Base-by-base conservation (phyloP, 1,140 invertebrate genomes). In the Cydia fagiglandana region DNA sequence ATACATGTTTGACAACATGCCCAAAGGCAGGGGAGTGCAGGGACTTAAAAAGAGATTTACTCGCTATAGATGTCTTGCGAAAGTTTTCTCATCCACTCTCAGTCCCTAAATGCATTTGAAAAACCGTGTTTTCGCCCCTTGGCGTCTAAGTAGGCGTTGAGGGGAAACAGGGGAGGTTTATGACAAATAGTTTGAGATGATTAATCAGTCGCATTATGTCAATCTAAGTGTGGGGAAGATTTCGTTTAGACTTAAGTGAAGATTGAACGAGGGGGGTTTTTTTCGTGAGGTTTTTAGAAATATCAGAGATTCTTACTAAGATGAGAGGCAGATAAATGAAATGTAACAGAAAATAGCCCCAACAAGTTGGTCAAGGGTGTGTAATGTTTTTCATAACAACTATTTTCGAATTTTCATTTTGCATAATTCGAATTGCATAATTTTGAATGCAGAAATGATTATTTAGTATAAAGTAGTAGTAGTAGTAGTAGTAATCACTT, bases 151-250 rank as follows among this genome's bases (percentile, higher is more conserved):
- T 61, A 61, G 5, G 50, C 50, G 50, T n/a, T 24, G 4, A 38
- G 66, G 38, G 66, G 6, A 45, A 7, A 70, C 17, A 34, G 30
- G 24, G 64, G 66, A 17, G 3, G 12, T 34, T 68, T 70, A 38
- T 70, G 66, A 70, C 66, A 70, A 70, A 70, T 70, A 70, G 66
- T 68, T 70, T 15, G 30, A 9, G n/a, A 41, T n/a, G 66, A 70
- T 70, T 70, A 70, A 17, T 34, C n/a, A 41, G 66, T 41, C n/a
- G 34, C 9, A 45, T 70, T 70, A 70, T 70, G 66, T 70, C 64
- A 34, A 68, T 68, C 30, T 68, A 68, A 64, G 28, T 66, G 28
- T 38, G 34, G 66, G 30, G 66, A 70, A 70, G 66, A 61, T 61
- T 24, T 61, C 56, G 56, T 61, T 61, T 12, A 61, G 13, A 38